Conservation (phyloP, 2,888 invertebrate species). For the Theretra japonica region DNA sequence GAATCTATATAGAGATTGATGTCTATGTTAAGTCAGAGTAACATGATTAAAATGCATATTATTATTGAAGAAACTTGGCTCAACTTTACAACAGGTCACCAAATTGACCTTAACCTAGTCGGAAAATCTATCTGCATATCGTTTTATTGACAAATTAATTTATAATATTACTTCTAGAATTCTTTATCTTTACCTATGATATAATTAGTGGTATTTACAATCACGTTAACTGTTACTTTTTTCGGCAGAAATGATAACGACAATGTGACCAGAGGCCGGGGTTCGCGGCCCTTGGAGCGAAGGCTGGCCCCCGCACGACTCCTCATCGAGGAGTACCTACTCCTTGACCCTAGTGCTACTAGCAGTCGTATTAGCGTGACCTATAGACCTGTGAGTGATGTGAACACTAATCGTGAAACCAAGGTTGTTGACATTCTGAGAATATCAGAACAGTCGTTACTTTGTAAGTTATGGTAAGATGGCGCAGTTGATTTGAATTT, state of each 20-base stretch:
- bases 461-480: constrained; percentile 19
- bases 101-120: too few species aligned
- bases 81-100: too few species aligned
- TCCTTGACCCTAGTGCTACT: constrained; percentile 41
- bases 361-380: constrained; percentile 57
- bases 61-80: too few species aligned
- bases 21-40: too few species aligned
- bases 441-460: constrained; percentile 12
- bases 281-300: constrained; percentile 70
- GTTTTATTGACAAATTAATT: too few species aligned
- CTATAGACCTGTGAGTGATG: constrained; percentile 40
- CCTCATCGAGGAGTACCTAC: constrained; percentile 31
- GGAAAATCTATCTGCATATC: too few species aligned
- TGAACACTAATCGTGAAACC: constrained; percentile 27
- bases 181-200: too few species aligned
- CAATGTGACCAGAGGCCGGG: constrained; percentile 75
- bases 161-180: too few species aligned
- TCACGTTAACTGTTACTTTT: constrained; percentile 26
- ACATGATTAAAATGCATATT: too few species aligned
- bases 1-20: too few species aligned
- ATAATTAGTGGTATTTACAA: too few species aligned
- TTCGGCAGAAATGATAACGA: constrained; percentile 73
- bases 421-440: constrained; percentile 38
- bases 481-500: neutral
- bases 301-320: constrained; percentile 67